A percentile compares a stretch with the other conserved stretches of the same genome.
These are phyloP conservation scores for Drosophila ironensis DNA, from an alignment of 1,140 invertebrate genomes.

Conservation along the genomic window DNA sequence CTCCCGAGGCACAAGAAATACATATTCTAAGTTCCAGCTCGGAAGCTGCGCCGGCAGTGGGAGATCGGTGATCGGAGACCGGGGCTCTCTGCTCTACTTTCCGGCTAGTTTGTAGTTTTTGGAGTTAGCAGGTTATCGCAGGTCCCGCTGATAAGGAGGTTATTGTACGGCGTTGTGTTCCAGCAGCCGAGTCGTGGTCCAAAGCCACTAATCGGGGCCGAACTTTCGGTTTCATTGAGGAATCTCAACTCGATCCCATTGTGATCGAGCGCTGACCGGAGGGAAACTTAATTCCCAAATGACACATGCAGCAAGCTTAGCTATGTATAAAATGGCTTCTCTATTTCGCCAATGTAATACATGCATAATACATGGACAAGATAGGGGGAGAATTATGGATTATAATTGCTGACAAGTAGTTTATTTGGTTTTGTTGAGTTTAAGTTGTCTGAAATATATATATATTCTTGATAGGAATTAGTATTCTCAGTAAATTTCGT, in stretches of 20 bases:
- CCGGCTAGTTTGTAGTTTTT: constrained; percentile 44
- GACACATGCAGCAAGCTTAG: background rate
- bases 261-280: background rate
- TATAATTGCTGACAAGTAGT: too few species aligned
- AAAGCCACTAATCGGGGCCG: constrained; percentile 8
- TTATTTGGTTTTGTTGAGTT: too few species aligned
- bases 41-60: constrained; percentile 31
- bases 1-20: background rate
- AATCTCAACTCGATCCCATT: background rate
- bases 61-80: too few species aligned
- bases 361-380: too few species aligned
- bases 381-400: too few species aligned
- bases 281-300: background rate
- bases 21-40: constrained; percentile 11
- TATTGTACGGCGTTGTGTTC: constrained; percentile 57
- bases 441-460: too few species aligned
- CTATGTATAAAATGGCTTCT: too few species aligned
- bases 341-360: too few species aligned
- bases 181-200: too few species aligned
- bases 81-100: constrained; percentile 54
- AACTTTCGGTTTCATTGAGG: constrained; percentile 64
- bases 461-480: too few species aligned
- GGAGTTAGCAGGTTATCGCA: constrained; percentile 65
- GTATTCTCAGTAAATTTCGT: too few species aligned
- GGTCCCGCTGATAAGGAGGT: constrained; percentile 59